Percentiles rank a stretch among this genome's conserved stretches.
Conservation (phyloP, 2,888 invertebrate genomes). For the Chrysodeixis includens region DNA sequence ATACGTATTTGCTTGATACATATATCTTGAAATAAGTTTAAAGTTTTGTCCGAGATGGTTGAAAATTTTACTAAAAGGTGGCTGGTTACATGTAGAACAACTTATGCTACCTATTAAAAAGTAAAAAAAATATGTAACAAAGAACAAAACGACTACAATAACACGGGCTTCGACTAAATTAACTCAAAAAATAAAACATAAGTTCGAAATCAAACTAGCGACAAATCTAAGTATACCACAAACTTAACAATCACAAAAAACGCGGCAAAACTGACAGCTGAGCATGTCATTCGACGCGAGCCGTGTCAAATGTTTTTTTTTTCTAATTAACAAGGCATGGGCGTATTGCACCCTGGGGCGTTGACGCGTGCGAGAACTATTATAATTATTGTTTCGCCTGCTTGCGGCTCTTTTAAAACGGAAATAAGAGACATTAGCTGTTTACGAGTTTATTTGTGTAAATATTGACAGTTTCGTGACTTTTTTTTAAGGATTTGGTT, state of each 20-base stretch:
- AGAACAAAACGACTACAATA: too few species aligned
- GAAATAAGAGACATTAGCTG: background rate
- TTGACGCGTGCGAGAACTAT: conserved; percentile 46
- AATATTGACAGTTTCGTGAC: background rate
- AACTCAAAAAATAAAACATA: background rate
- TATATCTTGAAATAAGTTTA: background rate
- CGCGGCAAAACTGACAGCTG: conserved; percentile 59
- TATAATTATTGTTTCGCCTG: conserved; percentile 16
- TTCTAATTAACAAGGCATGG: conserved; percentile 61
- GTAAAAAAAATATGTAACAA: too few species aligned
- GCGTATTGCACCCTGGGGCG: conserved; percentile 49
- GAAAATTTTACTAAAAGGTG: too few species aligned
- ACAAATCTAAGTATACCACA: conserved; percentile 19
- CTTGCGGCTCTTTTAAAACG: conserved; percentile 6
- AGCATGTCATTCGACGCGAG: conserved; percentile 58
- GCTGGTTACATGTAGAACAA: too few species aligned
- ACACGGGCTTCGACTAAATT: too few species aligned
- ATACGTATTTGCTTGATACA: too few species aligned
- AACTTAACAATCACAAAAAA: conserved; percentile 40
- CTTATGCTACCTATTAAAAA: too few species aligned
- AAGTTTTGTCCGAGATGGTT: too few species aligned
- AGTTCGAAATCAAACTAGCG: background rate
- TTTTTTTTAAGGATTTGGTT: background rate
- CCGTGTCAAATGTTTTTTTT: conserved; percentile 47
- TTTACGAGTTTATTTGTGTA: background rate